phyloP scores from a whole-genome alignment of 2,888 invertebrate genomes.

The Strigamia transsilvanica region DNA sequence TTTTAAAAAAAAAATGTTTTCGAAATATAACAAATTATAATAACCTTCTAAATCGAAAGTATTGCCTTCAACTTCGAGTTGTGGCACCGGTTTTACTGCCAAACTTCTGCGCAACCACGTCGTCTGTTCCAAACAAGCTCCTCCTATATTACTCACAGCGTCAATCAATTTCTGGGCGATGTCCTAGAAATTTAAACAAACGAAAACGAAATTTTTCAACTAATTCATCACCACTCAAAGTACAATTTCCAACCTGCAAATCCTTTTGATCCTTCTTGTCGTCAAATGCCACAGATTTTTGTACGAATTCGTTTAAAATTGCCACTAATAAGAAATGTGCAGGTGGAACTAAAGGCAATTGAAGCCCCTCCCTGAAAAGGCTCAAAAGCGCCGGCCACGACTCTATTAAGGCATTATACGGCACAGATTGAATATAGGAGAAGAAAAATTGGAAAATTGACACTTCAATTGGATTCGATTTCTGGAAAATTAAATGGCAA shows the following conservation, averaged over 20 bases:
- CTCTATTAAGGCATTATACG: conserved; percentile 76
- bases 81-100: conserved; percentile 72
- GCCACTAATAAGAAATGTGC: conserved; percentile 81
- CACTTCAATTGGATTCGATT: conserved; percentile 73
- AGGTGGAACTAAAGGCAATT: conserved; percentile 72
- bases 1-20: too few relatives aligned
- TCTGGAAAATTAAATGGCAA: conserved; percentile 60
- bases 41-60: conserved; percentile 56
- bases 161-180: conserved; percentile 74
- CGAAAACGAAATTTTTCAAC: background rate
- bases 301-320: conserved; percentile 83
- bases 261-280: conserved; percentile 84
- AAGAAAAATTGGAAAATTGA: conserved; percentile 83
- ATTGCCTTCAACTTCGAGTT: conserved; percentile 59
- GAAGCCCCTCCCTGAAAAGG: conserved; percentile 78
- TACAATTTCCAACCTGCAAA: conserved; percentile 69
- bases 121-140: conserved; percentile 89
- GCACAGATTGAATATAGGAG: conserved; percentile 70
- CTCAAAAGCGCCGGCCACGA: conserved; percentile 80
- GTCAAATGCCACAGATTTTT: conserved; percentile 76
- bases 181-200: conserved; percentile 62
- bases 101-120: conserved; percentile 85
- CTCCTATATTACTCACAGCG: conserved; percentile 81
- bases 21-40: too few relatives aligned
- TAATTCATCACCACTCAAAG: too few relatives aligned